Conservation (phyloP, 2,113 vertebrate species). For the Oxyura jamaicensis region DNA sequence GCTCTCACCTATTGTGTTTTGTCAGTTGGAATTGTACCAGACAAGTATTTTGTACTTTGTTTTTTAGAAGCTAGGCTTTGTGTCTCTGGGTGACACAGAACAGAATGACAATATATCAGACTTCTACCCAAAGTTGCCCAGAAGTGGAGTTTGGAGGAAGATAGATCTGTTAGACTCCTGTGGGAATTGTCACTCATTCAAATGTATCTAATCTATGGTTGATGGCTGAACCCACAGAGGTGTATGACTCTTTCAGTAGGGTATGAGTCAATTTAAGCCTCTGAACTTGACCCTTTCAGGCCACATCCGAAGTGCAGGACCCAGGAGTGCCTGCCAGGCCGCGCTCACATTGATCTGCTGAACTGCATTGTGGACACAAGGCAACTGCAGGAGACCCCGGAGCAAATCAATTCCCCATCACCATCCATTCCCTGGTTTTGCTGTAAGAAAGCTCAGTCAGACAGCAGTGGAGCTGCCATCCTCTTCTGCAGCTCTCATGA, state of each 20-base stretch:
- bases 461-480: background rate
- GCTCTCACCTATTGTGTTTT: background rate
- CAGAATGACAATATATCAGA: background rate
- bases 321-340: background rate
- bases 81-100: background rate
- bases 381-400: background rate
- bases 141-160: background rate
- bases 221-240: background rate
- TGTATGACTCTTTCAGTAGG: background rate
- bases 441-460: background rate
- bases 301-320: background rate
- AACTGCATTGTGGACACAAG: background rate
- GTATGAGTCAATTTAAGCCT: background rate
- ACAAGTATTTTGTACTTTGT: background rate
- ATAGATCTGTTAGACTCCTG: background rate
- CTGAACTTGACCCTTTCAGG: background rate
- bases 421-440: background rate
- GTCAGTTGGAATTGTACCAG: background rate
- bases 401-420: background rate
- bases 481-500: background rate
- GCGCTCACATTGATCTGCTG: accelerated
- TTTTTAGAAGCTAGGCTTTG: background rate
- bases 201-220: background rate
- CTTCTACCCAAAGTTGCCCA: background rate
- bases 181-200: background rate